Base-by-base conservation (phyloP, 2,113 vertebrate species). In the Ceyx margarethae region DNA sequence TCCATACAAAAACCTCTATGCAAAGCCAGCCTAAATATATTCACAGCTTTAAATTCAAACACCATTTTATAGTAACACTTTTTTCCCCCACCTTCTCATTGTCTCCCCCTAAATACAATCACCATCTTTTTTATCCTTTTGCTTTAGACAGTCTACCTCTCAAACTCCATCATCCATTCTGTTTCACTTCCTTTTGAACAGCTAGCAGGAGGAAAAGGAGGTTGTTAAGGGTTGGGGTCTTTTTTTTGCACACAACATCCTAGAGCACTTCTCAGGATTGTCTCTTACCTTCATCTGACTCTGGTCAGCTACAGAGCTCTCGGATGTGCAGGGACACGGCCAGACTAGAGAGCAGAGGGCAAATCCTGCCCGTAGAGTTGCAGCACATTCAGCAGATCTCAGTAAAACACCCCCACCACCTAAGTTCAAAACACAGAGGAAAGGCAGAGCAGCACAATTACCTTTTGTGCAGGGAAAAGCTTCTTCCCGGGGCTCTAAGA, bases 291-390 rank as follows among this genome's bases (percentile, higher is more conserved):
- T 74, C 10, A 6, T 8, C 15, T 62, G 67, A 8, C 48, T 54
- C 12, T 1, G 10, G 45, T 73, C 50, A 57, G 33, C 40, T 77
- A 15, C 60, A 61, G 73, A 83, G 19, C 50, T 31, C 56, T 18
- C n/a, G 12, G 42, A 35, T 71, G 21, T 1, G 0, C 1, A 1
- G 21, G 23, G 18, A 22, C n/a, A 26, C 0, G 0, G 11, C 35
- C 50, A 26, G 9, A 23, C 42, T 11, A 16, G n/a, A 15, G 0
- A 33, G 25, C 37, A 31, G 20, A 72, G 33, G 28, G 37, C 33
- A 64, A 43, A 50, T 57, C 43, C 64, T 50, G 6, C 21, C 13
- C 3, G 15, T 1, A 2, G 42, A 48, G 14, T 0, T 11, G 6
- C 13, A 53, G 10, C 10, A 71, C 0, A 0, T 12, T 7, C 4